These are phyloP conservation scores for Torymus tubicola DNA, from an alignment of 2,888 invertebrate species.

Conservation along the genomic window DNA sequence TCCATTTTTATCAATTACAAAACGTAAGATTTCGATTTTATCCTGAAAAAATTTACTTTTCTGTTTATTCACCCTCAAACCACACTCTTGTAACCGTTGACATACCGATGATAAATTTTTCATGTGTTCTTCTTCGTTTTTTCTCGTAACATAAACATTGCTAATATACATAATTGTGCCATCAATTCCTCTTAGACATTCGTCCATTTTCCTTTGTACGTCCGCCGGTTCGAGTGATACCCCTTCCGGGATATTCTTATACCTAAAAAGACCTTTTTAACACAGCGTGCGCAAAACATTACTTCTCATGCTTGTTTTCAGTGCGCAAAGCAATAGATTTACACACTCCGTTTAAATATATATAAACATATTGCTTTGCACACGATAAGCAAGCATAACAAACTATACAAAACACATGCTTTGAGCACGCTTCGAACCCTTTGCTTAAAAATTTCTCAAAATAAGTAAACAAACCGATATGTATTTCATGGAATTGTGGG, in stretches of 20 bases:
- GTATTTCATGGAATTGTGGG: too few relatives aligned
- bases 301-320: too few relatives aligned
- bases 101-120: background rate
- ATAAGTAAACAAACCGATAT: too few relatives aligned
- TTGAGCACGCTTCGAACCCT: too few relatives aligned
- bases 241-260: background rate
- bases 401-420: too few relatives aligned
- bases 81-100: background rate
- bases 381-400: too few relatives aligned
- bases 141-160: conserved; percentile 49
- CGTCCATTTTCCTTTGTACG: conserved; percentile 60
- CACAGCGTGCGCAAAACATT: conserved; percentile 22
- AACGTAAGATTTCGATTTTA: conserved; percentile 2
- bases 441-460: too few relatives aligned
- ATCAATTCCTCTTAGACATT: conserved; percentile 60
- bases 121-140: background rate
- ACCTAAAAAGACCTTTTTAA: background rate
- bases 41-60: conserved; percentile 13
- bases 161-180: conserved; percentile 60
- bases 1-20: conserved; percentile 12
- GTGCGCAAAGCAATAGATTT: too few relatives aligned
- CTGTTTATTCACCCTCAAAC: background rate
- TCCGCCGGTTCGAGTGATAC: conserved; percentile 1
- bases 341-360: conserved; percentile 56
- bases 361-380: conserved; percentile 49